Evolutionary conservation across 2,113 vertebrate genomes (phyloP), one percentile per base, ranked within the genome.

Genomic region (Chloroceryle aenea): DNA sequence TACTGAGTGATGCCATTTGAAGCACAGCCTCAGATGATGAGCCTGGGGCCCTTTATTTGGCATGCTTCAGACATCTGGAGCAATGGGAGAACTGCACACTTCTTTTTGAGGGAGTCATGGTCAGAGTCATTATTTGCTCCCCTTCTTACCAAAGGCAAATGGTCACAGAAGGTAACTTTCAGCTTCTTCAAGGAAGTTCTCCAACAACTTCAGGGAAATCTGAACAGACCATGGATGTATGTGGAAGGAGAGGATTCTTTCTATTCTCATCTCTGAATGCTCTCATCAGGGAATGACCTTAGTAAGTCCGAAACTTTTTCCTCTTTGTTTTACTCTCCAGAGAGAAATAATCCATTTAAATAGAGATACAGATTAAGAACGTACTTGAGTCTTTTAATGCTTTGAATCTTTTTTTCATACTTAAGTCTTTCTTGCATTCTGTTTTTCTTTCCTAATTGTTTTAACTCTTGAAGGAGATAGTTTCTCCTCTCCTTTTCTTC

Each of bases 1-100:
- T 89, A 56, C 66, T 76, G 73, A 93, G 59, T 42, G 94, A 97
- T 97, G 95, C 98, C 97, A 95, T 98, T 89, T 97, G 98, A 97
- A 97, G 95, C 71, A 53, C 79, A 61, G 93, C 92, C 96, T 92
- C 96, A 90, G 94, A 95, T 89, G 97, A 97, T 95, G 95, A 95
- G 94, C 78, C 93, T 93, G 92, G 82, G 95, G 96, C 95, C 93
- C 85, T 98, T 97, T 94, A 96, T 87, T 97, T 90, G 96, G 95
- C 88, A 64, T 87, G 85, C 75, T 69, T 75, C 87, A 94, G 94
- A 69, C 75, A 43, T 95, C 30, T 84, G 89, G 95, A 95, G 95
- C 96, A 83, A 92, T 85, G 90, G 89, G 93, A 94, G 88, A 91
- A 88, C 75, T 15, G 92, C 87, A 85, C 53, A 6, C 85, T 77